A percentile compares a stretch with the other conserved stretches of the same genome.
Conservation (phyloP, 1,140 invertebrate species). For the Leucophenga varia region DNA sequence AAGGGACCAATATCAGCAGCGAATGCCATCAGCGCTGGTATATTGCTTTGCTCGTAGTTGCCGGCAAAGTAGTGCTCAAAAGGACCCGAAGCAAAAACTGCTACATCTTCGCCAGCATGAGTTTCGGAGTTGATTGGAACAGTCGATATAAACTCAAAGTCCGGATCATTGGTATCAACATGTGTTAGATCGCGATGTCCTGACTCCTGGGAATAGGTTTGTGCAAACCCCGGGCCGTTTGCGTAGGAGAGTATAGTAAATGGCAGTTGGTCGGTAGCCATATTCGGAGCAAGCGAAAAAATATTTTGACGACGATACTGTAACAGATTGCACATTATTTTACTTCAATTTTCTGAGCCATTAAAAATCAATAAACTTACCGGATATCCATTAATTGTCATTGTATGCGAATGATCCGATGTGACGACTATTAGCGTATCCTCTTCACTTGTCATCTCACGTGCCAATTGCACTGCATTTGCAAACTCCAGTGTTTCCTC, state of each 20-base stretch:
- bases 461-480: conserved; percentile 68
- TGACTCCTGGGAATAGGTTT: conserved; percentile 22
- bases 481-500: conserved; percentile 78
- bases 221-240: conserved; percentile 64
- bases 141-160: conserved; percentile 56
- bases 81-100: conserved; percentile 65
- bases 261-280: conserved; percentile 59
- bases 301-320: conserved; percentile 65
- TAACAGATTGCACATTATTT: background rate
- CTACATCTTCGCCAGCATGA: conserved; percentile 72
- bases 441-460: conserved; percentile 66
- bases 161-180: conserved; percentile 24
- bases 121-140: conserved; percentile 63
- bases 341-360: background rate
- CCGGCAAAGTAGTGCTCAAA: conserved; percentile 66
- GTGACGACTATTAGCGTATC: conserved; percentile 80
- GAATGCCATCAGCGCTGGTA: conserved; percentile 66
- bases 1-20: conserved; percentile 58
- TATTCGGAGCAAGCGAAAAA: conserved; percentile 55
- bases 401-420: conserved; percentile 80
- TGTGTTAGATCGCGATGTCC: conserved; percentile 34
- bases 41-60: conserved; percentile 64
- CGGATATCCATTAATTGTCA: conserved; percentile 72
- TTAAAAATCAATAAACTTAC: conserved; percentile 17
- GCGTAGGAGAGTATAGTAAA: conserved; percentile 75